These are phyloP conservation scores for Taphrorychus bicolor DNA, from an alignment of 2,888 invertebrate species.

Conservation along the genomic window DNA sequence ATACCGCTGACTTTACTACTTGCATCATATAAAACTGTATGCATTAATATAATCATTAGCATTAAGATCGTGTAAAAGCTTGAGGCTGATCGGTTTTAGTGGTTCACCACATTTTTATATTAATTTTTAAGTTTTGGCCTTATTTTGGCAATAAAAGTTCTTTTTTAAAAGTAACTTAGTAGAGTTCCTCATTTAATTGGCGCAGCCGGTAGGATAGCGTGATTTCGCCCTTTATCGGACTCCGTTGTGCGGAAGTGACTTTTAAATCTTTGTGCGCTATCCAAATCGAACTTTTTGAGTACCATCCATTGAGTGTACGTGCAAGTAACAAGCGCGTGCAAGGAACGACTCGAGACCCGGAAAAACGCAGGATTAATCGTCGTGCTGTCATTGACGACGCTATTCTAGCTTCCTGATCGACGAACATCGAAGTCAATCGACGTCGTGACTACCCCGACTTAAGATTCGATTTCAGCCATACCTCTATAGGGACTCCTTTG, in stretches of 20 bases:
- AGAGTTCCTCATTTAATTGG: neutral
- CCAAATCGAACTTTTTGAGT: neutral
- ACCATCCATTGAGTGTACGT: neutral
- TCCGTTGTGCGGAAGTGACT: conserved; percentile 3
- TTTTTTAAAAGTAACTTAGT: too few relatives aligned
- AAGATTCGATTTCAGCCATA: neutral
- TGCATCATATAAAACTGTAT: too few relatives aligned
- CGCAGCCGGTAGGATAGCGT: neutral
- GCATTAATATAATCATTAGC: too few relatives aligned
- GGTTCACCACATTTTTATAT: too few relatives aligned
- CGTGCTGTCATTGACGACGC: too few relatives aligned
- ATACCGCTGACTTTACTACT: too few relatives aligned
- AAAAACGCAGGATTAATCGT: too few relatives aligned
- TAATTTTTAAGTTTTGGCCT: too few relatives aligned
- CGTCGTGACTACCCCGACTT: neutral
- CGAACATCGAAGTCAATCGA: too few relatives aligned
- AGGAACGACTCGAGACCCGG: neutral
- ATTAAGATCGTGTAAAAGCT: too few relatives aligned
- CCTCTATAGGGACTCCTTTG: neutral
- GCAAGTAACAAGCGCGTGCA: neutral
- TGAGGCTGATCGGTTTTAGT: too few relatives aligned
- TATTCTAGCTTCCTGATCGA: neutral
- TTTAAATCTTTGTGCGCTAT: conserved; percentile 6
- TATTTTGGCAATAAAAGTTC: too few relatives aligned
- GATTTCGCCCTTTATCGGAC: neutral